Evolutionary conservation across 2,113 vertebrate genomes (phyloP).

Genomic region (Ctenomys sociabilis): DNA sequence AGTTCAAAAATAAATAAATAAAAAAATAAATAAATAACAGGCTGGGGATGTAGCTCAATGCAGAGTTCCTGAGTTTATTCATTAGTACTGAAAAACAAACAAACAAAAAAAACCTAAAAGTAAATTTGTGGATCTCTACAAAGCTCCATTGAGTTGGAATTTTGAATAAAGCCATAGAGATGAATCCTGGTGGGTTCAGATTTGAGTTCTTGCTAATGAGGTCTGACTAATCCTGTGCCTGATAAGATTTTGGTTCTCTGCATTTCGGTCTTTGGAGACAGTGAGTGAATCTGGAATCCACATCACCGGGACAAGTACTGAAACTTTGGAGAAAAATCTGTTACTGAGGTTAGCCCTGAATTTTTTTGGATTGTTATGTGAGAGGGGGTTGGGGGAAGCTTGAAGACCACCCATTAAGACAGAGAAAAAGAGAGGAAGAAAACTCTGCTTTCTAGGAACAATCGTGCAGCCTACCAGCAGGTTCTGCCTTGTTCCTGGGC

Average conservation of each 20-base stretch:
- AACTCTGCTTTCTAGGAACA: not conserved
- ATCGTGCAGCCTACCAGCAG: fast-evolving
- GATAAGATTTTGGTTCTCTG: not conserved
- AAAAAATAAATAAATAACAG: not conserved
- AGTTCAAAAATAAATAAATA: not conserved
- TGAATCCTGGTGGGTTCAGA: not conserved
- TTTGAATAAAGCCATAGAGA: not conserved
- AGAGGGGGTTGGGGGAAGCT: not conserved
- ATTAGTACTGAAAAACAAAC: not conserved
- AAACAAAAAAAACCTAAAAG: not conserved
- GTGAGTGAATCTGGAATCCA: not conserved
- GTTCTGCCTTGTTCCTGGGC: not conserved
- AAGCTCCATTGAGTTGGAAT: not conserved
- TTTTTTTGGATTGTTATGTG: not conserved
- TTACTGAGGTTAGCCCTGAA: not conserved
- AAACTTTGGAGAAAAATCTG: not conserved
- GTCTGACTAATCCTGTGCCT: not conserved
- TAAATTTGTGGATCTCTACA: not conserved
- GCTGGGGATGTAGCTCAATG: not conserved
- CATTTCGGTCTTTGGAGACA: not conserved
- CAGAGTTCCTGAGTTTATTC: not conserved
- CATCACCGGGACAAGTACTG: not conserved
- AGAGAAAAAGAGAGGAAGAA: not conserved
- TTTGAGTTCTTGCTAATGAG: not conserved
- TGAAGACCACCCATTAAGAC: not conserved